These are phyloP conservation scores for Pseudomyrmex cubaensis DNA, from an alignment of 1,140 invertebrate genomes.

Conservation along the genomic window DNA sequence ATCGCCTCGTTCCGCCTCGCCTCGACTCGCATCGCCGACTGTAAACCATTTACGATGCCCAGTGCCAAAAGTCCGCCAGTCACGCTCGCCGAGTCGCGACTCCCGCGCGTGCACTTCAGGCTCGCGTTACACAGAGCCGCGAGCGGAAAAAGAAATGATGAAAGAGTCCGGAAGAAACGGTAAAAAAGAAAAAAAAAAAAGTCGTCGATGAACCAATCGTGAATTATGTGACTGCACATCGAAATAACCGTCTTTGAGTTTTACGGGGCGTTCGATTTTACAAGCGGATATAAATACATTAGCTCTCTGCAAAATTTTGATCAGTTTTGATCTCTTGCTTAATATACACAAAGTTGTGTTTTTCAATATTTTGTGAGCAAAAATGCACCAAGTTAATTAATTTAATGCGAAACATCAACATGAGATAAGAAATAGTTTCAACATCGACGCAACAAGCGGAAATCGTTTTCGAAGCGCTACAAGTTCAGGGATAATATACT, in stretches of 20 bases:
- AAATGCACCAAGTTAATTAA: background rate
- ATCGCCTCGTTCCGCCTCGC: conserved; percentile 76
- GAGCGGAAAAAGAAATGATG: conserved; percentile 36
- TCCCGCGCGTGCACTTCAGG: conserved; percentile 48
- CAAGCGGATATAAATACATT: background rate
- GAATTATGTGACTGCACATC: background rate
- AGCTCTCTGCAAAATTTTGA: background rate
- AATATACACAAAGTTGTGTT: background rate
- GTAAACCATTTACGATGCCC: conserved; percentile 78
- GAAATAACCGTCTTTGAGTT: background rate
- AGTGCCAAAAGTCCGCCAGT: conserved; percentile 75
- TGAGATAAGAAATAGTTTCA: background rate
- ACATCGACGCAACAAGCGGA: background rate
- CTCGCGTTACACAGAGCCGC: conserved; percentile 36
- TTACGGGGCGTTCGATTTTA: no score
- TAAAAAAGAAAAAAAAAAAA: background rate
- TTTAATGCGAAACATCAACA: background rate
- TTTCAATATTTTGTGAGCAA: no score
- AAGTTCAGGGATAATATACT: background rate
- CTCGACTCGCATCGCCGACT: conserved; percentile 67
- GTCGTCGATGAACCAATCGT: conserved; percentile 10
- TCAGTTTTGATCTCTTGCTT: background rate
- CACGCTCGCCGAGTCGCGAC: conserved; percentile 71
- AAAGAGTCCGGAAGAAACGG: background rate
- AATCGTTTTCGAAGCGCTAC: background rate